Evolutionary conservation across 2,888 invertebrate genomes (phyloP).

Genomic region (Conops quadrifasciatus): DNA sequence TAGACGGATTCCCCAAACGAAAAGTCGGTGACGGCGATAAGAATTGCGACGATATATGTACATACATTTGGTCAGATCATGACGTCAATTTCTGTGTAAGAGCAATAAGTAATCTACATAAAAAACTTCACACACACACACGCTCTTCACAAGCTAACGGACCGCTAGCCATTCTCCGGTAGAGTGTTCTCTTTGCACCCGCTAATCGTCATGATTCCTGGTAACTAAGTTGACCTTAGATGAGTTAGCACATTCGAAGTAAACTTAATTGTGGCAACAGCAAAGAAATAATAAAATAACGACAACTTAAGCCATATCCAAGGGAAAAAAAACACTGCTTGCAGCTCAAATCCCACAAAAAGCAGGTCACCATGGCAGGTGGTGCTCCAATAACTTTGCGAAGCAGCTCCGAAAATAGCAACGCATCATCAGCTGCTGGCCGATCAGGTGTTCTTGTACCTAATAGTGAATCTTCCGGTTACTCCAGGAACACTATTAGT

Average conservation of each 20-base stretch:
- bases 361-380: slow-evolving; percentile 43
- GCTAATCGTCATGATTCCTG: slow-evolving; percentile 10
- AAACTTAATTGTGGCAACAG: slow-evolving; percentile 13
- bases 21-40: not conserved
- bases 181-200: not conserved
- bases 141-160: not conserved
- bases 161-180: not conserved
- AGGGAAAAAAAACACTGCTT: slow-evolving; percentile 1
- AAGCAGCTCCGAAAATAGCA: slow-evolving; percentile 42
- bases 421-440: slow-evolving; percentile 11
- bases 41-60: too few relatives aligned
- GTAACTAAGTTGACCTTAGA: slow-evolving; percentile 18
- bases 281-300: not conserved
- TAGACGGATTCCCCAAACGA: slow-evolving; percentile 21
- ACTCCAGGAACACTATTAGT: slow-evolving; percentile 41
- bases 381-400: slow-evolving; percentile 45
- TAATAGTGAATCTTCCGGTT: slow-evolving; percentile 36
- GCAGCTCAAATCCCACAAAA: not conserved
- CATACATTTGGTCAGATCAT: not conserved
- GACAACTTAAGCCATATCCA: not conserved
- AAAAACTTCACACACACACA: slow-evolving; percentile 5
- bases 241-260: slow-evolving; percentile 7
- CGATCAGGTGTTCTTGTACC: slow-evolving; percentile 3
- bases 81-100: slow-evolving; percentile 17
- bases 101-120: slow-evolving; percentile 8